Percentiles rank a stretch among this genome's conserved stretches.
Conservation (phyloP, 2,888 invertebrate species). For the Himalopsyche tibetana region DNA sequence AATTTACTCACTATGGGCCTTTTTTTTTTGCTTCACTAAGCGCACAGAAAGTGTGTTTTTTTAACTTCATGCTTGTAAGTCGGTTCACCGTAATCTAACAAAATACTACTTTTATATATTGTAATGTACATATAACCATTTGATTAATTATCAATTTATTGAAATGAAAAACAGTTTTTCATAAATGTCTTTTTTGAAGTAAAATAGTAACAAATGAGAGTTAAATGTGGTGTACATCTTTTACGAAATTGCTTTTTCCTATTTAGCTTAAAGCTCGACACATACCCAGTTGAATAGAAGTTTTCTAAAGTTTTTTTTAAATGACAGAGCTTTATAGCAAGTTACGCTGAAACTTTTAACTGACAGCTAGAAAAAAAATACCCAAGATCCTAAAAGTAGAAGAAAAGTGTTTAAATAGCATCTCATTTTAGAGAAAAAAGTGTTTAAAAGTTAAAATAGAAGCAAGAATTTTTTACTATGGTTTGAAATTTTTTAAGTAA, state of each 20-base stretch:
- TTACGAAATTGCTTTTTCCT: slow-evolving; percentile 2
- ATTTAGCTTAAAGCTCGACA: not conserved
- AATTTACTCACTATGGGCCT: too few relatives aligned
- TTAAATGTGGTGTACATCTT: not conserved
- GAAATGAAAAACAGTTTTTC: too few relatives aligned
- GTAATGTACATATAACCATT: too few relatives aligned
- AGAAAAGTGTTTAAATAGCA: not conserved
- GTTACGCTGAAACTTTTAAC: not conserved
- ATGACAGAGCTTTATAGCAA: slow-evolving; percentile 20
- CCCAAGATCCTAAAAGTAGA: slow-evolving; percentile 15
- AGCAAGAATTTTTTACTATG: not conserved
- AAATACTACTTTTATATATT: too few relatives aligned
- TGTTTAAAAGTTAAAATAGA: not conserved
- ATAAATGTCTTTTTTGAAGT: too few relatives aligned
- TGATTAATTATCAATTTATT: too few relatives aligned
- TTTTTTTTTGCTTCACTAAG: too few relatives aligned
- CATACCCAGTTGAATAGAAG: not conserved
- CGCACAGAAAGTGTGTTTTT: too few relatives aligned
- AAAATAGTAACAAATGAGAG: not conserved
- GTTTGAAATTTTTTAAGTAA: too few relatives aligned
- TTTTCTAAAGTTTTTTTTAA: slow-evolving; percentile 7
- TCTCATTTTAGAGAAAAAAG: not conserved
- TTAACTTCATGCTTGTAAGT: too few relatives aligned
- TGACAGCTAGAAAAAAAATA: slow-evolving; percentile 20
- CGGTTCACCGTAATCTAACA: too few relatives aligned